These are phyloP conservation scores for Rhynchophorus ferrugineus DNA, from an alignment of 1,140 invertebrate genomes.

Conservation along the genomic window DNA sequence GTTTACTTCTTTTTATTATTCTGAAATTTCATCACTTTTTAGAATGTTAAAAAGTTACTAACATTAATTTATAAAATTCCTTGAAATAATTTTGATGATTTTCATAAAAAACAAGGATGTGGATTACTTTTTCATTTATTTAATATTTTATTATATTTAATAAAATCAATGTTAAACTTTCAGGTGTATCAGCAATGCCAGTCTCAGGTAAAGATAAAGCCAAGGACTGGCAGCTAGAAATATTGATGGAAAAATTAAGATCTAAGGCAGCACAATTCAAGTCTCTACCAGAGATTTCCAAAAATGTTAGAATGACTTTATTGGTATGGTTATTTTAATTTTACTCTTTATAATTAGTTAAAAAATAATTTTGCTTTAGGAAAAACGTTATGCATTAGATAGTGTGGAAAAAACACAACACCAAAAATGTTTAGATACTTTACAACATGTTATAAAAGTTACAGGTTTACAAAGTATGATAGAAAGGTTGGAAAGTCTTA, in stretches of 20 bases:
- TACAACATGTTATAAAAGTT: slow-evolving; percentile 92
- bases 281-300: slow-evolving; percentile 74
- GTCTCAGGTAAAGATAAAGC: slow-evolving; percentile 41
- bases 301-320: slow-evolving; percentile 73
- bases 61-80: too few species aligned
- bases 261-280: slow-evolving; percentile 65
- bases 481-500: slow-evolving; percentile 84
- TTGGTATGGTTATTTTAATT: slow-evolving; percentile 48
- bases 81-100: too few species aligned
- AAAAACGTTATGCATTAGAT: slow-evolving; percentile 75
- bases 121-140: too few species aligned
- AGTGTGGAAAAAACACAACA: slow-evolving; percentile 73
- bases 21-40: too few species aligned
- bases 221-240: slow-evolving; percentile 69
- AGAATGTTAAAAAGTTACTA: too few species aligned
- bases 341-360: neutral
- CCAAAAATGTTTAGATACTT: slow-evolving; percentile 82
- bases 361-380: slow-evolving; percentile 47
- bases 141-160: too few species aligned
- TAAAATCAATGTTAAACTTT: too few species aligned
- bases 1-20: too few species aligned
- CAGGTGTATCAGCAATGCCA: slow-evolving; percentile 10
- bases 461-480: slow-evolving; percentile 84
- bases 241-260: slow-evolving; percentile 82
- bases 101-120: too few species aligned